Evolutionary conservation across 1,140 invertebrate genomes (phyloP).

Genomic region (Drosophila lacteicornis): DNA sequence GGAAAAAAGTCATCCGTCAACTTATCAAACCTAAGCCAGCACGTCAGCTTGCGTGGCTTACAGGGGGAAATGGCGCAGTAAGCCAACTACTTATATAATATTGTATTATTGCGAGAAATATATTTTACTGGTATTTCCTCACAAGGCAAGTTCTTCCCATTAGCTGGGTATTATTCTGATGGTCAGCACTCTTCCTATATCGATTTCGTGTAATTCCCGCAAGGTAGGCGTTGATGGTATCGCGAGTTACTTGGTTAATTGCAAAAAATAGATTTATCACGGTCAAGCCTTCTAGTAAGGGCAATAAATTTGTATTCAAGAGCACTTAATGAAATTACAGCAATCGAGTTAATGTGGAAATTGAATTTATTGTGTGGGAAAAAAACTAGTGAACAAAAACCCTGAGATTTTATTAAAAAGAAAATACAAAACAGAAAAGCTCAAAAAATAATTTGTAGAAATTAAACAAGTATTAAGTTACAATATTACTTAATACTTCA

Average conservation of each 20-base stretch:
- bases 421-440: background rate
- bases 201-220: constrained; percentile 19
- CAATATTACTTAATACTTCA: too few species aligned
- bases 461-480: background rate
- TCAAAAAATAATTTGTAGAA: background rate
- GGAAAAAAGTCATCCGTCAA: constrained; percentile 17
- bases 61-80: constrained; percentile 15
- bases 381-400: background rate
- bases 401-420: background rate
- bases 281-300: constrained; percentile 12
- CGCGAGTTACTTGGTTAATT: constrained; percentile 31
- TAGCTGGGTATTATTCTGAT: constrained; percentile 4
- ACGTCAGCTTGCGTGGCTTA: constrained; percentile 37
- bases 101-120: constrained; percentile 20
- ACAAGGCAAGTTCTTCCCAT: constrained; percentile 3
- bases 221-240: constrained; percentile 19
- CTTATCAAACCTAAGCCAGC: constrained; percentile 17
- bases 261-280: constrained; percentile 18
- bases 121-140: constrained; percentile 3
- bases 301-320: background rate
- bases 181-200: constrained; percentile 15
- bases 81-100: constrained; percentile 18
- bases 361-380: background rate
- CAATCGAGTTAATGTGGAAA: constrained; percentile 1
- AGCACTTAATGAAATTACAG: constrained; percentile 12